Base-by-base conservation (phyloP, 2,113 vertebrate species). In the Ptilonorhynchus violaceus region DNA sequence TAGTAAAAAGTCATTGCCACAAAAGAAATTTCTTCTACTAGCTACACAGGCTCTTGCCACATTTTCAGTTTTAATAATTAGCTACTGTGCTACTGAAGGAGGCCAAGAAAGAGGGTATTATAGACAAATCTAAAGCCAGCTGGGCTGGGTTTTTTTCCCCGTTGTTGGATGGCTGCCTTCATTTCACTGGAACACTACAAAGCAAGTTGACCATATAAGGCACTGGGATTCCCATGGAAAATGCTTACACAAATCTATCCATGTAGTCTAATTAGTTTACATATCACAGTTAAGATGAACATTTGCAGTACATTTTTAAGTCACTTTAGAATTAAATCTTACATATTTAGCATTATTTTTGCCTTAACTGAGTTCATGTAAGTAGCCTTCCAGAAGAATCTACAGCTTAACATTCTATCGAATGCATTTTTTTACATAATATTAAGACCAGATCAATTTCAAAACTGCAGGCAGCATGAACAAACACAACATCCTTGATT, bases 131-230 rank as follows among this genome's bases (percentile, higher is more conserved):
- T 92, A 96, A 97, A 96, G 98, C 97, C 98, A 98, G 98, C 97
- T 98, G 97, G 97, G 89, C 55, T 72, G 58, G 1, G 14, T 89
- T 6, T 39, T 59, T 56, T 89, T 85, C 47, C 35, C 88, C 92
- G 69, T 53, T 97, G 94, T 98, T 98, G 98, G 97, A 98, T 86
- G 96, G 85, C 95, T 98, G 98, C 98, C 98, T 97, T 97, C 83
- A 93, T 97, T 98, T 98, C 97, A 97, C 96, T 97, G 97, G 96
- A 98, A 95, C 96, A 97, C 97, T 94, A 97, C 97, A 98, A 97
- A 96, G 97, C 97, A 98, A 98, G 97, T 90, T 98, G 85, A 98
- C 99, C 99, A 99, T 99, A 99, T 99, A 99, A 98, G 99, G 99
- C 89, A 97, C 96, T 98, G 98, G 99, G 99, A 99, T 99, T 99